Percentiles rank a stretch among this genome's conserved stretches.
Evolutionary conservation across 2,888 invertebrate genomes (phyloP).

Genomic region (Galerucella pusilla): DNA sequence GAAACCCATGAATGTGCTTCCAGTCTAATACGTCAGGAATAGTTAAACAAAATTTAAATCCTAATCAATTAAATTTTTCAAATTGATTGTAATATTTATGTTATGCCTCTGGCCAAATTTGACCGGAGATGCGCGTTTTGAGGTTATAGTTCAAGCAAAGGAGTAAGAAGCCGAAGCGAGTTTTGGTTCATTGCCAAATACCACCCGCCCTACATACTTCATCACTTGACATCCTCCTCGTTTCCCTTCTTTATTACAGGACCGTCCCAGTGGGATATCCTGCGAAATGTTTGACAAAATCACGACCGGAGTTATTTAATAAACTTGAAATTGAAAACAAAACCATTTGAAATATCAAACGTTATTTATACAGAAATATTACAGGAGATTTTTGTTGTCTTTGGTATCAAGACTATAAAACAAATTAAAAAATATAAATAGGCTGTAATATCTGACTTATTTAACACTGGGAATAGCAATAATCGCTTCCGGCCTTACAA

Average conservation of each 20-base stretch:
- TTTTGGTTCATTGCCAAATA: slow-evolving; percentile 51
- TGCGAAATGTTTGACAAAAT: not conserved
- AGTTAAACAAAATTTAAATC: not conserved
- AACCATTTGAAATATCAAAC: too few relatives aligned
- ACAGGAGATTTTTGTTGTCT: too few relatives aligned
- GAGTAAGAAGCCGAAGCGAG: slow-evolving; percentile 29
- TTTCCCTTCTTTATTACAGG: not conserved
- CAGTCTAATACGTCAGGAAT: too few relatives aligned
- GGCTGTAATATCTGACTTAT: too few relatives aligned
- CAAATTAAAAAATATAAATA: too few relatives aligned
- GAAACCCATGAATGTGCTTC: too few relatives aligned
- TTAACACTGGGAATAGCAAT: too few relatives aligned
- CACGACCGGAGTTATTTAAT: not conserved
- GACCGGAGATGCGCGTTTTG: slow-evolving; percentile 23
- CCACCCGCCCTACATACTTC: slow-evolving; percentile 44
- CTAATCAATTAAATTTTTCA: slow-evolving; percentile 26
- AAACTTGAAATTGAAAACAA: not conserved
- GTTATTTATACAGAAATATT: too few relatives aligned
- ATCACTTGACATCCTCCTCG: slow-evolving; percentile 33
- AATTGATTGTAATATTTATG: slow-evolving; percentile 39
- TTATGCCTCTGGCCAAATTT: slow-evolving; percentile 31
- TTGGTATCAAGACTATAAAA: too few relatives aligned
- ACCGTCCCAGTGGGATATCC: slow-evolving; percentile 4
- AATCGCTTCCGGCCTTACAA: too few relatives aligned
- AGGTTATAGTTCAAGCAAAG: slow-evolving; percentile 32